Percentiles rank a stretch among this genome's conserved stretches.
Evolutionary conservation across 64 coral and sea anemone species (phyloP).

Genomic region (Pocillopora damicornis): DNA sequence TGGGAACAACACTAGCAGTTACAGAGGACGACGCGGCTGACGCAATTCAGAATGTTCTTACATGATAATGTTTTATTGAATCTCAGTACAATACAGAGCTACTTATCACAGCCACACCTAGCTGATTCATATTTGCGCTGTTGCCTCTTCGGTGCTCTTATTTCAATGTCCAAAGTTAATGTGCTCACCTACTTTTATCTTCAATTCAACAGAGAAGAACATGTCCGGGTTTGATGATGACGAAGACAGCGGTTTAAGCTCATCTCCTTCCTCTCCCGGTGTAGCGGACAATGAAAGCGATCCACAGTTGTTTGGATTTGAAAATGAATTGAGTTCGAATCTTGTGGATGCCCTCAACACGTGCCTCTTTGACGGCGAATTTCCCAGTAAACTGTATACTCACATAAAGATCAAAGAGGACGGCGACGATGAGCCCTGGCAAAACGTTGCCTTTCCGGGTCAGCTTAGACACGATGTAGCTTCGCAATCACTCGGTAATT

Average conservation of each 20-base stretch:
- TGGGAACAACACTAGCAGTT: too few relatives aligned
- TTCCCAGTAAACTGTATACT: neutral
- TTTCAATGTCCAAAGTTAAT: too few relatives aligned
- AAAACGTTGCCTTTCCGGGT: neutral
- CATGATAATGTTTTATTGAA: too few relatives aligned
- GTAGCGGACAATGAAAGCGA: neutral
- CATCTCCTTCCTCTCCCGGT: neutral
- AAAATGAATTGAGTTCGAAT: neutral
- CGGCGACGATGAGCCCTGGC: neutral
- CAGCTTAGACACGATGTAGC: neutral
- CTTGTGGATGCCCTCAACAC: neutral
- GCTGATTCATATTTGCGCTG: too few relatives aligned
- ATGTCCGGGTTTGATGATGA: neutral
- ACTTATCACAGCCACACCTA: too few relatives aligned
- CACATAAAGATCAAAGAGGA: conserved; percentile 24
- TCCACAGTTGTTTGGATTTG: neutral
- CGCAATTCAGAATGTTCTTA: too few relatives aligned
- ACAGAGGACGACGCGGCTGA: too few relatives aligned
- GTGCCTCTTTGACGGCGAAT: conserved; percentile 18
- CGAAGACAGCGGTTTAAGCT: conserved; percentile 11
- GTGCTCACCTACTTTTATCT: neutral
- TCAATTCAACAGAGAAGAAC: neutral
- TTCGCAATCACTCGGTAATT: too few relatives aligned
- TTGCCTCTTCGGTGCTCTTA: too few relatives aligned
- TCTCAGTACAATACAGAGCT: too few relatives aligned